Percentiles rank a stretch among this genome's conserved stretches.
Conservation (phyloP, 2,113 vertebrate species). For the Leptobrachium leishanense region DNA sequence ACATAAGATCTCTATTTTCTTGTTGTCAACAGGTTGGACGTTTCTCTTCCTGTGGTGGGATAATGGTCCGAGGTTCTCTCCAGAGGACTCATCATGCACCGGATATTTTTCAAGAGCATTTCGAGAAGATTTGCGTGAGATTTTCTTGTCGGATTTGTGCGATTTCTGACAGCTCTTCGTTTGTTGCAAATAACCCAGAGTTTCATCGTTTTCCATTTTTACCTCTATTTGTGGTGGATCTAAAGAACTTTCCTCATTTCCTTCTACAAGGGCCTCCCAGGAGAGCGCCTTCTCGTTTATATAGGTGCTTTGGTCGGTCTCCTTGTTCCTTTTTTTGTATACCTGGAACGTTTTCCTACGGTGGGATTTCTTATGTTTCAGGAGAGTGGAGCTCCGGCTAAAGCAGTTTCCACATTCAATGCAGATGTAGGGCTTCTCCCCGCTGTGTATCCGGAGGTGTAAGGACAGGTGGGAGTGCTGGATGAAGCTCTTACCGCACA, state of each 20-base stretch:
- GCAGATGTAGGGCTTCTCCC: constrained; percentile 46
- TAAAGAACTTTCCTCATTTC: not conserved
- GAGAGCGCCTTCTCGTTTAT: constrained; percentile 23
- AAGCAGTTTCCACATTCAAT: constrained; percentile 43
- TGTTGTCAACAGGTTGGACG: not conserved
- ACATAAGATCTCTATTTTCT: not conserved
- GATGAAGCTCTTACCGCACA: constrained; percentile 46
- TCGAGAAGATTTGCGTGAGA: not conserved
- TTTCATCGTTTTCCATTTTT: constrained; percentile 10
- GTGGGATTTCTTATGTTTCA: constrained; percentile 37
- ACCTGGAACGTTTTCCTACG: constrained; percentile 26
- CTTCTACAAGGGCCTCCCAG: not conserved
- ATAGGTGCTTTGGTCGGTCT: not conserved
- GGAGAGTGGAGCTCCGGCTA: constrained; percentile 34
- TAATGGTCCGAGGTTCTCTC: not conserved
- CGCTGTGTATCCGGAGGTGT: constrained; percentile 41
- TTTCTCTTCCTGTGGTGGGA: constrained; percentile 23
- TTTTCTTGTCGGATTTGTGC: not conserved
- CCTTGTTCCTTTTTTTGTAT: constrained; percentile 12
- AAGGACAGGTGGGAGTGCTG: not conserved
- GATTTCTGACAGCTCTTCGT: not conserved
- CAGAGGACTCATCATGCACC: not conserved
- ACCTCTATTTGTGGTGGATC: not conserved
- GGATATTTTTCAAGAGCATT: constrained; percentile 17
- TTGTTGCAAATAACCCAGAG: not conserved